These are phyloP conservation scores for Tragelaphus eurycerus DNA, from an alignment of 2,797 vertebrate genomes.

Conservation along the genomic window DNA sequence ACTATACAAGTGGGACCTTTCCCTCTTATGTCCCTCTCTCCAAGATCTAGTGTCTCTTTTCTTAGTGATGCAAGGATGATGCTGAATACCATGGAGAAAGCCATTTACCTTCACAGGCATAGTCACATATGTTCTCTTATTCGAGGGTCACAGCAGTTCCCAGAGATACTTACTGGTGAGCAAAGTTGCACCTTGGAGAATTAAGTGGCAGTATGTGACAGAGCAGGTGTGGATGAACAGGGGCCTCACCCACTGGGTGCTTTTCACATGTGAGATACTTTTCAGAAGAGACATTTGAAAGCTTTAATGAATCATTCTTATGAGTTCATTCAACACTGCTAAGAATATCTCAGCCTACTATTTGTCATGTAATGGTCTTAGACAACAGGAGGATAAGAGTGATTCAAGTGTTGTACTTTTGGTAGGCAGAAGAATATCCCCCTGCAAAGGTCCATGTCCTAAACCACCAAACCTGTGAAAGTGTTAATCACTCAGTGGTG, in stretches of 20 bases:
- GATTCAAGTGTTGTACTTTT: not conserved
- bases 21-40: not conserved
- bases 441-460: not conserved
- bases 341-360: not conserved
- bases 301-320: not conserved
- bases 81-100: not conserved
- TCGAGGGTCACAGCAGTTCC: not conserved
- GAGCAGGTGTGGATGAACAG: not conserved
- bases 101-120: not conserved
- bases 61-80: not conserved
- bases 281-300: not conserved
- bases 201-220: not conserved
- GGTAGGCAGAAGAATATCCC: not conserved
- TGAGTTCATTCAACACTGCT: not conserved
- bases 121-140: not conserved
- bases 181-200: not conserved
- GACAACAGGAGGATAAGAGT: not conserved
- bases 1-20: not conserved
- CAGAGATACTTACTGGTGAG: not conserved
- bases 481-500: not conserved
- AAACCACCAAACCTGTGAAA: not conserved
- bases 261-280: not conserved
- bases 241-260: not conserved
- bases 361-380: not conserved
- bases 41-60: slow-evolving; percentile 7